These are phyloP conservation scores for Eristalis arbustorum DNA, from an alignment of 2,888 invertebrate genomes.

Conservation along the genomic window DNA sequence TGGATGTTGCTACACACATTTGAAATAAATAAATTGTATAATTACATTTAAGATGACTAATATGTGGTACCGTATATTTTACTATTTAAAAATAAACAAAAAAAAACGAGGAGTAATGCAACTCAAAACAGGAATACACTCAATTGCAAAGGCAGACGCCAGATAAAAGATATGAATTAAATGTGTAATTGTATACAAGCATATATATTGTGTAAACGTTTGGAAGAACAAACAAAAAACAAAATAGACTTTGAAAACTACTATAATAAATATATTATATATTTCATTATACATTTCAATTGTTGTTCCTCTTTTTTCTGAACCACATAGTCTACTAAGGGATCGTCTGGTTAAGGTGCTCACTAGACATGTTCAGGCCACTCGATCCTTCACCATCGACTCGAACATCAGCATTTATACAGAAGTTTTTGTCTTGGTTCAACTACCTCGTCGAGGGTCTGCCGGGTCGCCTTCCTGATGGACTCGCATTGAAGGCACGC, in stretches of 20 bases:
- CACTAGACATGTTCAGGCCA: no score
- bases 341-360: no score
- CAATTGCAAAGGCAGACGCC: background rate
- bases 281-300: slow-evolving; percentile 18
- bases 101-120: background rate
- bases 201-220: slow-evolving; percentile 58
- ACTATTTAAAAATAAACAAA: slow-evolving; percentile 9
- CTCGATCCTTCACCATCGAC: no score
- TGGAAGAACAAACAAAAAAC: slow-evolving; percentile 1
- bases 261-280: slow-evolving; percentile 46
- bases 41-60: slow-evolving; percentile 15
- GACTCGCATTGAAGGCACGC: no score
- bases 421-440: no score
- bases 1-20: slow-evolving; percentile 31
- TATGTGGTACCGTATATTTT: slow-evolving; percentile 40
- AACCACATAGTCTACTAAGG: no score
- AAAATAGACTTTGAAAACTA: slow-evolving; percentile 38
- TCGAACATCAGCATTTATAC: no score
- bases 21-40: slow-evolving; percentile 26
- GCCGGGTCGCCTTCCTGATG: no score
- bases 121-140: background rate
- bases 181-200: slow-evolving; percentile 41
- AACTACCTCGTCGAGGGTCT: no score
- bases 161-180: slow-evolving; percentile 42
- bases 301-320: background rate